Base-by-base conservation (phyloP, 1,140 invertebrate species). In the Aphelenchoides besseyi region DNA sequence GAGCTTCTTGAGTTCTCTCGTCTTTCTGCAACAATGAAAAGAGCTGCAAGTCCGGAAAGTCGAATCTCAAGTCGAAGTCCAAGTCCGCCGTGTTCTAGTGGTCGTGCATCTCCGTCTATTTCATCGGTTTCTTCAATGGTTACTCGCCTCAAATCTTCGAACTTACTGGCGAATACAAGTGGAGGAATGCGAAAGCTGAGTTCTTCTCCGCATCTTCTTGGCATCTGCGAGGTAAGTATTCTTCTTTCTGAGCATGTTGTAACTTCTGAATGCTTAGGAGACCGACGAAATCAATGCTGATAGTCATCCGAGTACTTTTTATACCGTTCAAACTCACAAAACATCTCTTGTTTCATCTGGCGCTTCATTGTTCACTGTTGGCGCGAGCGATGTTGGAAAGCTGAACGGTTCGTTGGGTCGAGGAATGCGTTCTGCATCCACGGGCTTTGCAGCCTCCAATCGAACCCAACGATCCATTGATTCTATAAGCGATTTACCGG, bases 161-260 rank as follows among this genome's bases (percentile, higher is more conserved):
- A 75, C 23, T 48, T 79, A 26, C 53, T 73, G 61, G 52, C 76
- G 48, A 52, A 62, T 29, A 26, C 59, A 5, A 64, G 79, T 53
- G 72, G 53, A n/a, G 77, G 80, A 66, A 84, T 83, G 81, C 64
- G 81, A 29, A 83, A 83, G 41, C 48, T 83, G n/a, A 79, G 75
- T 48, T 77, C 74, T 2, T 83, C 81, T 1, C 82, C 82, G 29
- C 82, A 83, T 72, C 35, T 83, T 3, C 64, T 84, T 35, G 81
- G 74, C 35, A 83, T 85, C 54, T 83, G 79, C 41, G 82, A 85
- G 68, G 80, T 82, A 63, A 41, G 71, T 37, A 41, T 59, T 26
- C 0, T 36, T 18, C 18, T 26, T 71, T 12, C 0, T 64, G 41
- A 48, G 41, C 41, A 48, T 23, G 41, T 29, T 55, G n/a, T 72